Base-by-base conservation (phyloP, 1,140 invertebrate species). In the Medauroidea extradentata region DNA sequence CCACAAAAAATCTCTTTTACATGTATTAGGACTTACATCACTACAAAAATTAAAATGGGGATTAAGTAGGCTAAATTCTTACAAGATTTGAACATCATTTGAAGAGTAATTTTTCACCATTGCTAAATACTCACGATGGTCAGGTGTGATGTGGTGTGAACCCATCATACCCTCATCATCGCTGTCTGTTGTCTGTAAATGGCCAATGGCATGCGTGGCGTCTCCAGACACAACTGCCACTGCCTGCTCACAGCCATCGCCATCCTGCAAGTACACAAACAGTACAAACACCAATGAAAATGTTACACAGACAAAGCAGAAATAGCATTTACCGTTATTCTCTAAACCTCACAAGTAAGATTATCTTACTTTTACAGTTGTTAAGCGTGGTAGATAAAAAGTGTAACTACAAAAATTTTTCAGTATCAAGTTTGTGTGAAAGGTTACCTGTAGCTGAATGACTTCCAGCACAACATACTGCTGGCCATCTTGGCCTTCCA, bases 381-480 rank as follows among this genome's bases (percentile, higher is more conserved):
- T 34, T 25, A 43, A 18, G n/a, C n/a, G n/a, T n/a, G n/a, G n/a
- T n/a, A n/a, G n/a, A n/a, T n/a, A n/a, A n/a, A n/a, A n/a, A n/a
- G n/a, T n/a, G n/a, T n/a, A n/a, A n/a, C n/a, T n/a, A 29, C 42
- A 51, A 24, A 7, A 8, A 46, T 41, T 34, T 23, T 42, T 49
- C 53, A 27, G 46, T 64, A 76, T 73, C 62, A 75, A 73, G 55
- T 76, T 74, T 3, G 65, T 69, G 63, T 68, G 76, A 63, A 83
- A 83, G 61, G 84, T 85, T 61, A 89, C 89, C 42, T 84, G 83
- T 13, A 90, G 73, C 65, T 93, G 88, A 53, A 92, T 91, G 11
- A 93, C 90, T 77, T 93, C 88, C 3, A 93, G 73, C 11, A 93
- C 90, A 5, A 93, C 90, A 64, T 92, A 93, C 66, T 92, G 89